Percentiles rank a stretch among this genome's conserved stretches.
Conservation (phyloP, 2,888 invertebrate genomes). For the Lithophane leautieri region DNA sequence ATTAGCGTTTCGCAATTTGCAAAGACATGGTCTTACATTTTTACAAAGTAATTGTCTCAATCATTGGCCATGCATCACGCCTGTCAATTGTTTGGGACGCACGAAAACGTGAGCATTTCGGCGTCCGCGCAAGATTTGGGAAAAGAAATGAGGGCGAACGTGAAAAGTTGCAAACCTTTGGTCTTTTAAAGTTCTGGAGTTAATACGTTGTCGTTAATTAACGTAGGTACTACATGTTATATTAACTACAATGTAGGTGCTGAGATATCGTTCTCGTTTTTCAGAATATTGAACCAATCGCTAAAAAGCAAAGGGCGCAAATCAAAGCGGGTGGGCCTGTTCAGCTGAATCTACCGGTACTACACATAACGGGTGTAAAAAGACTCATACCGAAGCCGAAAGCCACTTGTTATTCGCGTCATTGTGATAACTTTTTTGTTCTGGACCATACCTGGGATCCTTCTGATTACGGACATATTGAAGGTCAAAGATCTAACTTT, state of each 20-base stretch:
- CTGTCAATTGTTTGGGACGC: conserved; percentile 63
- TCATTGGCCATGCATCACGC: conserved; percentile 57
- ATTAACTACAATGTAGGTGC: conserved; percentile 6
- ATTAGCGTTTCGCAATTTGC: conserved; percentile 43
- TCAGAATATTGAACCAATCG: not conserved
- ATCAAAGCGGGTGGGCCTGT: not conserved
- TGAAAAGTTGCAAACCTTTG: conserved; percentile 36
- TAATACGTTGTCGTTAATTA: conserved; percentile 19
- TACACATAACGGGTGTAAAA: too few species aligned
- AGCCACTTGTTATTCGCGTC: too few species aligned
- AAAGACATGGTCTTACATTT: conserved; percentile 49
- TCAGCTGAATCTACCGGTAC: not conserved
- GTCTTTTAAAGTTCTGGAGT: conserved; percentile 24
- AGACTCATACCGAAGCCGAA: too few species aligned
- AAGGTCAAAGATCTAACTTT: too few species aligned
- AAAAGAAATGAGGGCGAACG: conserved; percentile 57
- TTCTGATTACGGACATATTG: too few species aligned
- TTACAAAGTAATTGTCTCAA: conserved; percentile 64
- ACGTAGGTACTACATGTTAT: not conserved
- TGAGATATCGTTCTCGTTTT: not conserved
- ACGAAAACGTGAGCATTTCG: conserved; percentile 68
- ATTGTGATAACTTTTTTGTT: too few species aligned
- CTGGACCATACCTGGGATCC: too few species aligned
- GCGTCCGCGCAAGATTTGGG: conserved; percentile 30
- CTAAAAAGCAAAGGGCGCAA: not conserved